These are phyloP conservation scores for Thamnophis elegans DNA, from an alignment of 2,797 vertebrate species.

Conservation along the genomic window DNA sequence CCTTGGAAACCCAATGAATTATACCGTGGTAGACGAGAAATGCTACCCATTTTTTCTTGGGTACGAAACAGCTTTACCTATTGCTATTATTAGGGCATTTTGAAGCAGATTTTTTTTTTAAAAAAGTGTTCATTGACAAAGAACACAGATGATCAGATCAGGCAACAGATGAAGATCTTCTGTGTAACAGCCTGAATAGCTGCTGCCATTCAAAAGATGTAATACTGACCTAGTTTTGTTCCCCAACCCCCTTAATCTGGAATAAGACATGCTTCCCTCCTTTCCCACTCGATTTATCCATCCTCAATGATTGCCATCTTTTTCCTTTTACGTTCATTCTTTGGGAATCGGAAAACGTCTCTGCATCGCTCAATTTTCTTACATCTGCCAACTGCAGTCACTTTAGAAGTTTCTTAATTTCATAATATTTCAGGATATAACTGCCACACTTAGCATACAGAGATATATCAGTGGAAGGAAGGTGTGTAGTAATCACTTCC, in stretches of 20 bases:
- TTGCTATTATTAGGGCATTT: not conserved
- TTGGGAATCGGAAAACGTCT: not conserved
- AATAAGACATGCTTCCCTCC: not conserved
- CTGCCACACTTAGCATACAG: not conserved
- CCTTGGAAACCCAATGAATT: not conserved
- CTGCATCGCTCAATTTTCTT: not conserved
- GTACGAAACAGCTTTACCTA: not conserved
- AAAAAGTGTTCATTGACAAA: not conserved
- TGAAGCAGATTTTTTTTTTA: not conserved
- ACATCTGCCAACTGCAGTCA: not conserved
- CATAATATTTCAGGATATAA: not conserved
- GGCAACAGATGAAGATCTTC: not conserved
- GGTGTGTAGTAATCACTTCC: not conserved
- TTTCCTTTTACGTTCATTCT: not conserved
- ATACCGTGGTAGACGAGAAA: not conserved
- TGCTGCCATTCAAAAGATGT: not conserved
- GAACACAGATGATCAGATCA: not conserved
- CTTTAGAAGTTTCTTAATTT: constrained; percentile 13
- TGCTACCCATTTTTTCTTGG: not conserved
- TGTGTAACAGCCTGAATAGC: not conserved
- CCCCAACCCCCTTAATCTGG: not conserved
- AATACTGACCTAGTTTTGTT: not conserved
- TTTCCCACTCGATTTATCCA: not conserved
- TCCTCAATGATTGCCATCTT: not conserved
- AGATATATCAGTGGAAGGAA: not conserved